phyloP scores from a whole-genome alignment of 1,140 invertebrate species.

The Anthonomus grandis region DNA sequence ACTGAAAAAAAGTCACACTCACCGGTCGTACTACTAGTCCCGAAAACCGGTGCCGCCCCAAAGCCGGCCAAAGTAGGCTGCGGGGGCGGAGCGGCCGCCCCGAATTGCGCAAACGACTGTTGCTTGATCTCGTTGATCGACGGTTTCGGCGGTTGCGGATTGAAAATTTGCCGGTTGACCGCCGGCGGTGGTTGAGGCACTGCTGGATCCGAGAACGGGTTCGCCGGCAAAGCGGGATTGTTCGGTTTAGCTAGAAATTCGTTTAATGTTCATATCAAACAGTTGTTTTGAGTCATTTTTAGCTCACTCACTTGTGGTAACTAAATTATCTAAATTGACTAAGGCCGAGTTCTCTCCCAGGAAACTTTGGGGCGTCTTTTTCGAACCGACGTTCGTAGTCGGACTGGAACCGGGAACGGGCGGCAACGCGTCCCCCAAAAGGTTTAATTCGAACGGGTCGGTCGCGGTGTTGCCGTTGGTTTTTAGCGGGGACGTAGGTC shows the following conservation, averaged over 20 bases:
- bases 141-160: slow-evolving; percentile 47
- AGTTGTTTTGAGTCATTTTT: too few relatives aligned
- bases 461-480: slow-evolving; percentile 46
- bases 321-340: slow-evolving; percentile 93
- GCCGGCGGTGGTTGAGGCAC: slow-evolving; percentile 29
- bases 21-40: too few relatives aligned
- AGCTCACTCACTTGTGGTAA: slow-evolving; percentile 55
- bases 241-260: slow-evolving; percentile 37
- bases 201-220: slow-evolving; percentile 51
- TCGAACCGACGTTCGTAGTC: slow-evolving; percentile 57
- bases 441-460: slow-evolving; percentile 70
- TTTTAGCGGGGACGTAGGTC: slow-evolving; percentile 46
- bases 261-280: too few relatives aligned
- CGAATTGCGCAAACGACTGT: slow-evolving; percentile 46
- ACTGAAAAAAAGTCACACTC: too few relatives aligned
- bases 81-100: slow-evolving; percentile 16
- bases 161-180: slow-evolving; percentile 40
- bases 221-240: slow-evolving; percentile 39
- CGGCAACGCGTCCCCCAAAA: slow-evolving; percentile 56
- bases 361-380: slow-evolving; percentile 87
- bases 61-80: slow-evolving; percentile 15
- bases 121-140: slow-evolving; percentile 57
- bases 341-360: slow-evolving; percentile 90
- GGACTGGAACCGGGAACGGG: slow-evolving; percentile 41
- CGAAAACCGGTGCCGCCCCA: slow-evolving; percentile 1